These are phyloP conservation scores for Spatulosminthurus flaviceps DNA, from an alignment of 2,888 invertebrate species.

Conservation along the genomic window DNA sequence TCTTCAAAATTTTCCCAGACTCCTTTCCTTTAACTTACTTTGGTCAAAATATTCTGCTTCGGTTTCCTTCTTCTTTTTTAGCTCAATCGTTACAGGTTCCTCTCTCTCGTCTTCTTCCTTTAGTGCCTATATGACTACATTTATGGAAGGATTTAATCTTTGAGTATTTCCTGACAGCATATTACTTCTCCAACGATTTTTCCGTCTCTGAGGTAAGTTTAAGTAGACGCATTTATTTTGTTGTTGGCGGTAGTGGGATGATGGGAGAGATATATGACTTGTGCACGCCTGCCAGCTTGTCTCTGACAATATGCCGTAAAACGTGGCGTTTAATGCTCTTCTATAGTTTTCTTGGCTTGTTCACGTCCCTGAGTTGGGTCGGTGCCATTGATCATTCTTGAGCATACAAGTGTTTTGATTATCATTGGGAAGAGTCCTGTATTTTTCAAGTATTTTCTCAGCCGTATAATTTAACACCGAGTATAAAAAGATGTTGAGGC, in stretches of 20 bases:
- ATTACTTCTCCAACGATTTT: slow-evolving; percentile 7
- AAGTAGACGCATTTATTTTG: neutral
- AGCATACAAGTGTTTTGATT: slow-evolving; percentile 11
- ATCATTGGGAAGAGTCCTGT: slow-evolving; percentile 22
- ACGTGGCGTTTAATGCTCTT: slow-evolving; percentile 7
- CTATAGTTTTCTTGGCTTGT: neutral
- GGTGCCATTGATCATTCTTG: slow-evolving; percentile 11
- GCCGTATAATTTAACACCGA: slow-evolving; percentile 21
- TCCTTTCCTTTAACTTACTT: slow-evolving; percentile 34
- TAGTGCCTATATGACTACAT: neutral
- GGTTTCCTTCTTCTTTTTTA: no score
- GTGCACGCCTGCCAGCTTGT: slow-evolving; percentile 14
- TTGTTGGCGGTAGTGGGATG: neutral
- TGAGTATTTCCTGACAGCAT: slow-evolving; percentile 1
- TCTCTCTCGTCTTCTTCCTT: neutral
- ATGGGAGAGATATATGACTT: slow-evolving; percentile 16
- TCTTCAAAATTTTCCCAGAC: slow-evolving; percentile 46
- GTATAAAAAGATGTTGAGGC: neutral
- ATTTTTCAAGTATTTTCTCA: slow-evolving; percentile 19
- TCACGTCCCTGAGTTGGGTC: slow-evolving; percentile 12
- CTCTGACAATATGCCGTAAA: slow-evolving; percentile 18
- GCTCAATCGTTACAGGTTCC: no score
- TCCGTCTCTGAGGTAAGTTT: neutral
- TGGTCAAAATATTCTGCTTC: slow-evolving; percentile 16
- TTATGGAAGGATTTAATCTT: neutral